These are phyloP conservation scores for Cephalopterus ornatus DNA, from an alignment of 2,113 vertebrate species.

Conservation along the genomic window DNA sequence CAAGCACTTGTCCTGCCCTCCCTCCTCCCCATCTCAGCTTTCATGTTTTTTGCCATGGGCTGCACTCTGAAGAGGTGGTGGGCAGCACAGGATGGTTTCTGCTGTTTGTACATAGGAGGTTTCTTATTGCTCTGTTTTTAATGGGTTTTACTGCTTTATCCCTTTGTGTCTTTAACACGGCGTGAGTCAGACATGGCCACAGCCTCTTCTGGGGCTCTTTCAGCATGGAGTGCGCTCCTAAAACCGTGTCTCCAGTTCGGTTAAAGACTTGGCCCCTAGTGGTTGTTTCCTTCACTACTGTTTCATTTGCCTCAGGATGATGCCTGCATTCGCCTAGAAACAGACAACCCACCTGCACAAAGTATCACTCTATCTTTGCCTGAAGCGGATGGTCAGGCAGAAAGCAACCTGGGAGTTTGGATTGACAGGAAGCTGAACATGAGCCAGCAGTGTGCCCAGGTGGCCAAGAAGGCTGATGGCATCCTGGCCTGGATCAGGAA, in stretches of 20 bases:
- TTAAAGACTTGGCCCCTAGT: background rate
- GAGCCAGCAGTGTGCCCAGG: too few relatives aligned
- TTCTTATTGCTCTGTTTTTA: background rate
- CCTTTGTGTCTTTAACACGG: background rate
- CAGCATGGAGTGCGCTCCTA: background rate
- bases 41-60: background rate
- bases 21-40: background rate
- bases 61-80: background rate
- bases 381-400: background rate
- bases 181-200: accelerated
- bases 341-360: background rate
- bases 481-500: too few relatives aligned
- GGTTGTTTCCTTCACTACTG: background rate
- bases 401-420: too few relatives aligned
- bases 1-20: background rate
- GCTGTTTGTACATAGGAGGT: accelerated
- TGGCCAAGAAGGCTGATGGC: too few relatives aligned
- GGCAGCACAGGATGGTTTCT: background rate
- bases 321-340: background rate
- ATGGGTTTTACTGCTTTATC: background rate
- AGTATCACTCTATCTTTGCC: background rate
- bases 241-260: background rate
- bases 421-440: too few relatives aligned
- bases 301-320: background rate
- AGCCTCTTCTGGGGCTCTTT: accelerated